phyloP scores from a whole-genome alignment of 2,113 vertebrate species.

The Brienomyrus longianalis region DNA sequence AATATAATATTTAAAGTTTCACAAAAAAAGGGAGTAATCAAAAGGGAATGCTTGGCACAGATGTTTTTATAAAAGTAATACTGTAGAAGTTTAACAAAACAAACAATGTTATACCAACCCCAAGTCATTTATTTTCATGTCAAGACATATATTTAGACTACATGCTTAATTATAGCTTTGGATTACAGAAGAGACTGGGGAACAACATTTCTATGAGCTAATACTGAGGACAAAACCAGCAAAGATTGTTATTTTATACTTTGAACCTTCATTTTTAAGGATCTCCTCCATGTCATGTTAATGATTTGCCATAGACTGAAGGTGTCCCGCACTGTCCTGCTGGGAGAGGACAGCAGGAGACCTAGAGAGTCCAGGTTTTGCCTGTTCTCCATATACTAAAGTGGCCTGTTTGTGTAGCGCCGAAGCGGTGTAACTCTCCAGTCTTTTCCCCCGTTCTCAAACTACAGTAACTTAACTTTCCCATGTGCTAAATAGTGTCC shows the following conservation, averaged over 20 bases:
- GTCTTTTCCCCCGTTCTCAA: background rate
- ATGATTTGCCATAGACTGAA: background rate
- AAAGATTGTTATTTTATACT: background rate
- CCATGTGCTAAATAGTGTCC: background rate
- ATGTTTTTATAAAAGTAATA: conserved; percentile 1
- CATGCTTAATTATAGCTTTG: background rate
- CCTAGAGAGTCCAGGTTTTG: background rate
- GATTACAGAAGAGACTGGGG: background rate
- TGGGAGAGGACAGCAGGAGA: background rate
- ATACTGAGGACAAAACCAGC: background rate
- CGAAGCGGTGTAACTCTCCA: background rate
- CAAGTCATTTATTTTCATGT: conserved; percentile 6
- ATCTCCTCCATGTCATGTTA: background rate
- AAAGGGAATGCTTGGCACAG: background rate
- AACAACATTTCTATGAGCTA: background rate
- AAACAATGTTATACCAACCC: background rate
- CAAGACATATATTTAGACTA: background rate
- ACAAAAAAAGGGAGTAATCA: background rate
- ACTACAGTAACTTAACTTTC: background rate
- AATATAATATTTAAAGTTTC: background rate
- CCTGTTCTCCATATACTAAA: background rate
- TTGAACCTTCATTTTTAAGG: background rate
- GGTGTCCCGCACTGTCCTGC: background rate
- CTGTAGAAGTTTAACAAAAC: background rate
- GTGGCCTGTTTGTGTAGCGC: background rate